phyloP scores from a whole-genome alignment of 2,113 vertebrate species.

The Ochotona curzoniae region DNA sequence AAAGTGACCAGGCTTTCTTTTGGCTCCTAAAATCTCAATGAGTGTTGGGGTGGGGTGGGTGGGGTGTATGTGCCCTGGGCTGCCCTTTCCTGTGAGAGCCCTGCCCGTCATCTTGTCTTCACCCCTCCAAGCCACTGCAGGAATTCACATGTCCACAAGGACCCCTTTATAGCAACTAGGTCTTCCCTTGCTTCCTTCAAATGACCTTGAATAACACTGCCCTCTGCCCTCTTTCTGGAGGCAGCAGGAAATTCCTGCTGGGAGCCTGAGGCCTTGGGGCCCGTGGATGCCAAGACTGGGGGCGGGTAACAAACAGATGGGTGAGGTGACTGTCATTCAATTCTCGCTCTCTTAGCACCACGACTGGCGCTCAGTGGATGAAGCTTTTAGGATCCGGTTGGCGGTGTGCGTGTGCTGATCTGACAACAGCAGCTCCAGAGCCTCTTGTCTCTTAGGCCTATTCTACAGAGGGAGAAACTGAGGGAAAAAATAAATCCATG shows the following conservation, averaged over 20 bases:
- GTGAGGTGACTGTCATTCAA: no score
- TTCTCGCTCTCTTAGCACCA: neutral
- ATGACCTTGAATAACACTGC: constrained; percentile 62
- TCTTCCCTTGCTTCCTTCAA: constrained; percentile 1
- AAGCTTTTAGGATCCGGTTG: constrained; percentile 4
- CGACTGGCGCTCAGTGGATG: neutral
- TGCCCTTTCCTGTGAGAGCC: neutral
- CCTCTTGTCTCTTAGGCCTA: neutral
- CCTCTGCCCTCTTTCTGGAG: constrained; percentile 12
- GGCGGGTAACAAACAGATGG: no score
- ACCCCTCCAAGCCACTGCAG: no score
- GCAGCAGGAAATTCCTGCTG: neutral
- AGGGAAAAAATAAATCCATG: neutral
- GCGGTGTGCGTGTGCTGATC: neutral
- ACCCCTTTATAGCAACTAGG: constrained; percentile 43
- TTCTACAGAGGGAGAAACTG: constrained; percentile 14
- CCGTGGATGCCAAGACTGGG: constrained; percentile 42
- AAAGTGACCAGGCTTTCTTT: neutral
- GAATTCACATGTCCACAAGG: neutral
- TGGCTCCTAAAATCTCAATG: neutral
- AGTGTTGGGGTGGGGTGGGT: neutral
- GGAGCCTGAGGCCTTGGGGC: constrained; percentile 37
- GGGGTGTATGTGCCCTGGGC: neutral
- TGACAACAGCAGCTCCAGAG: neutral
- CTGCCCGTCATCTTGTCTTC: neutral